Evolutionary conservation across 2,113 vertebrate species (phyloP).

Genomic region (Lota lota): DNA sequence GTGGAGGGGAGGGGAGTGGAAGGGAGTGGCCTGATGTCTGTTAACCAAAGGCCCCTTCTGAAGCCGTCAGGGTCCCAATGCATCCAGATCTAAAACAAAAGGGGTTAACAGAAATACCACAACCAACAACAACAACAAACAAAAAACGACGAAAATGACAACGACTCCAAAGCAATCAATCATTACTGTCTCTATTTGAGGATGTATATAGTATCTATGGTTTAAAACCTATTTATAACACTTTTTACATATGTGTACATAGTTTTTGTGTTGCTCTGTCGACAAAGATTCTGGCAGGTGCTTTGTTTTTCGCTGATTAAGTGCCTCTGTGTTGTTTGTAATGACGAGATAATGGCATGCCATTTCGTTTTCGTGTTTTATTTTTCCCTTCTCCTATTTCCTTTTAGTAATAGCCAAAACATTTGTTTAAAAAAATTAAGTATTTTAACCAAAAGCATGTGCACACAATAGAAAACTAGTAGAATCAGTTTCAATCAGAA

Average conservation of each 20-base stretch:
- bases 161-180: no score
- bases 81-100: constrained; percentile 10
- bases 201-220: constrained; percentile 99
- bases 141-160: constrained; percentile 66
- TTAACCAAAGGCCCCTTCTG: constrained; percentile 22
- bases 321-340: constrained; percentile 44
- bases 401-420: constrained; percentile 61
- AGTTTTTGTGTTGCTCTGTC: constrained; percentile 95
- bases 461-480: constrained; percentile 56
- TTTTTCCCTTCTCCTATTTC: constrained; percentile 18
- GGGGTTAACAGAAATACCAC: constrained; percentile 2
- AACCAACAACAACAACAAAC: constrained; percentile 44
- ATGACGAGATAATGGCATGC: constrained; percentile 15
- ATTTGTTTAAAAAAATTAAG: constrained; percentile 39
- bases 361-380: constrained; percentile 58
- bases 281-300: constrained; percentile 74
- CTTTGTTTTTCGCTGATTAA: constrained; percentile 77
- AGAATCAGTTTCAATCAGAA: constrained; percentile 5
- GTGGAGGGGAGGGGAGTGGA: background rate
- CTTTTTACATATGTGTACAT: constrained; percentile 99
- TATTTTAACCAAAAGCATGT: constrained; percentile 76
- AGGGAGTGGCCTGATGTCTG: constrained; percentile 44
- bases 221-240: constrained; percentile 99
- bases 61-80: constrained; percentile 27
- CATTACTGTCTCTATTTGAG: constrained; percentile 87